phyloP scores from a whole-genome alignment of 92 coral and sea anemone genomes.

The Phenganax subtilis region DNA sequence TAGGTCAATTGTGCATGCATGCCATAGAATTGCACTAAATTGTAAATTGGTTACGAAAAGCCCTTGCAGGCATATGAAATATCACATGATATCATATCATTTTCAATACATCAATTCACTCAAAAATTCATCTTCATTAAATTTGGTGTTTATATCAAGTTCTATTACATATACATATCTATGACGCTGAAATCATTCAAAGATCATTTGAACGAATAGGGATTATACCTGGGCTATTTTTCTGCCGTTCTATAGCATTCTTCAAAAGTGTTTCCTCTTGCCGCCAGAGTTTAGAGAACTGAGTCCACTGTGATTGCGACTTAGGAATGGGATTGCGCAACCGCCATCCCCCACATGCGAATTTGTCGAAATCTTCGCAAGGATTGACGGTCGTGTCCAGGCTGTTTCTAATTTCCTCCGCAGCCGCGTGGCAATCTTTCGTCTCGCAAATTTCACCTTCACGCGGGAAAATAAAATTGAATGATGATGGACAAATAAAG shows the following conservation, averaged over 20 bases:
- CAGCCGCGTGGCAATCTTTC: conserved; percentile 35
- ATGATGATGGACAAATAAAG: too few species aligned
- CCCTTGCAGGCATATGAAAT: too few species aligned
- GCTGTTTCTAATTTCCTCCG: conserved; percentile 16
- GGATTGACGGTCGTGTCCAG: conserved; percentile 39
- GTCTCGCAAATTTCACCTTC: conserved; percentile 20
- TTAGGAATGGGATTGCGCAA: conserved; percentile 34
- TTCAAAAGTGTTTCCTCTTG: conserved; percentile 22
- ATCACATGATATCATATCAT: too few species aligned
- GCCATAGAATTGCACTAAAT: too few species aligned
- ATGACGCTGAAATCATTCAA: too few species aligned
- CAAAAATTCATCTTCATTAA: too few species aligned
- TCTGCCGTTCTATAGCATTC: conserved; percentile 22
- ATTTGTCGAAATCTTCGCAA: conserved; percentile 44
- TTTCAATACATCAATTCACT: too few species aligned
- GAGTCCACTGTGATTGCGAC: conserved; percentile 35
- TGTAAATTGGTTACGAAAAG: too few species aligned
- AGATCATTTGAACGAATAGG: not conserved
- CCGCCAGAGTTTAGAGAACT: conserved; percentile 34
- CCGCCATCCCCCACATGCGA: conserved; percentile 55
- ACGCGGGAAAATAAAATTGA: not conserved
- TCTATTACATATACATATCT: too few species aligned
- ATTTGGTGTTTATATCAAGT: too few species aligned
- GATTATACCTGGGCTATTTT: conserved; percentile 19
- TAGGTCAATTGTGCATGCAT: too few species aligned